These are phyloP conservation scores for Rhysida immarginata DNA, from an alignment of 1,140 invertebrate species.

Conservation along the genomic window DNA sequence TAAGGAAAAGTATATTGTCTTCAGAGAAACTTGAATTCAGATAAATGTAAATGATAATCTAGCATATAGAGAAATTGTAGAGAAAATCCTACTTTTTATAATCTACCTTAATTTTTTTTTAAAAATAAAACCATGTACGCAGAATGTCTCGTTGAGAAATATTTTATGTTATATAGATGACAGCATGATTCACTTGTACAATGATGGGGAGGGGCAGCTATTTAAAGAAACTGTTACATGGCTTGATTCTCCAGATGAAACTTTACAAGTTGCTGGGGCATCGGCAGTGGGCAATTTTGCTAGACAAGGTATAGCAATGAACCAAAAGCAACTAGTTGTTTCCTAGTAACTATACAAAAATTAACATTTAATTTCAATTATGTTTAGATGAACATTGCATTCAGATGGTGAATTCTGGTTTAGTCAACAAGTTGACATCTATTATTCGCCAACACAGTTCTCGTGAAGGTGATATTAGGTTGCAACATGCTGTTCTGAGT, in stretches of 20 bases:
- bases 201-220: conserved; percentile 48
- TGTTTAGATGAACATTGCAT: conserved; percentile 55
- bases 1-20: too few relatives aligned
- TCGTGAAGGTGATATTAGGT: conserved; percentile 44
- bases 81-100: too few relatives aligned
- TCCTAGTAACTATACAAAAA: background rate
- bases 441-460: conserved; percentile 40
- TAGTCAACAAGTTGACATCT: conserved; percentile 54
- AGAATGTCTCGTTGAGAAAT: too few relatives aligned
- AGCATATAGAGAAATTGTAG: too few relatives aligned
- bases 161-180: conserved; percentile 44
- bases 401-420: conserved; percentile 59
- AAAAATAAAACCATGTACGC: too few relatives aligned
- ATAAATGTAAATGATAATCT: too few relatives aligned
- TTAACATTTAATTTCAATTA: conserved; percentile 3
- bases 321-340: background rate
- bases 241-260: conserved; percentile 53
- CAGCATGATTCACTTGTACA: conserved; percentile 65
- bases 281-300: conserved; percentile 81
- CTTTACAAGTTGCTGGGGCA: conserved; percentile 60
- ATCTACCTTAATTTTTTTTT: too few relatives aligned
- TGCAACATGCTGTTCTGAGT: conserved; percentile 67
- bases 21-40: too few relatives aligned
- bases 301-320: conserved; percentile 38
- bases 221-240: conserved; percentile 57